Evolutionary conservation across 92 coral and sea anemone species (phyloP), one percentile per base, ranked within the genome.

Genomic region (Desmophyllum pertusum): DNA sequence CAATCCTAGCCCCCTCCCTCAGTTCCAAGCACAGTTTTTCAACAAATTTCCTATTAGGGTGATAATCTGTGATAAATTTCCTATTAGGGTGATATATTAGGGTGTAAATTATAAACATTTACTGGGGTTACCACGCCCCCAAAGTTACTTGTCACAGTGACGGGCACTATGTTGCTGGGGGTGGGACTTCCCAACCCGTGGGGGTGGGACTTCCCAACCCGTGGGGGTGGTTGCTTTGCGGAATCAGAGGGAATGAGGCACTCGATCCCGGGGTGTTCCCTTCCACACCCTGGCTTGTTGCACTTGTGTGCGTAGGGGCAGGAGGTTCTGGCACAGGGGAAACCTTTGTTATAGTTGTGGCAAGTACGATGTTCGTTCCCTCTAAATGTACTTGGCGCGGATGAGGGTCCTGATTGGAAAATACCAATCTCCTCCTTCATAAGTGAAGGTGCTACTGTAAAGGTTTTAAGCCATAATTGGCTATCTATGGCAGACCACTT

Each of bases 371-470:
- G 19, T 11, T 73, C 66, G 66, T 51, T 70, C 63, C 62, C 85
- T 66, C 85, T 30, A 35, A 68, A 3, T 73, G 79, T 71, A 72
- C 86, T 69, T 73, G 80, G 38, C 36, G 37, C 10, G 50, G 57
- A 55, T 35, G 71, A 79, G 88, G 88, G 88, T 83, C 81, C 88
- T 18, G 75, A 37, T 70, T 76, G 79, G 78, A 39, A 86, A 86
- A 70, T 14, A 4, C 75, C 46, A 59, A 77, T 69, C 13, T 86
- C 79, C 29, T 85, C 85, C 42, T n/a, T 70, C 65, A 52, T 35
- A 21, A 41, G 76, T 0, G 81, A 76, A 53, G 81, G 81, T 2
- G 46, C 23, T 11, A 76, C 81, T 15, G 67, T 53, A 52, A 70
- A 70, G 3, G 86, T 88, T 78, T 66, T 77, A 10, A 84, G 88